phyloP scores from a whole-genome alignment of 1,140 invertebrate species.

The Ladona fulva region DNA sequence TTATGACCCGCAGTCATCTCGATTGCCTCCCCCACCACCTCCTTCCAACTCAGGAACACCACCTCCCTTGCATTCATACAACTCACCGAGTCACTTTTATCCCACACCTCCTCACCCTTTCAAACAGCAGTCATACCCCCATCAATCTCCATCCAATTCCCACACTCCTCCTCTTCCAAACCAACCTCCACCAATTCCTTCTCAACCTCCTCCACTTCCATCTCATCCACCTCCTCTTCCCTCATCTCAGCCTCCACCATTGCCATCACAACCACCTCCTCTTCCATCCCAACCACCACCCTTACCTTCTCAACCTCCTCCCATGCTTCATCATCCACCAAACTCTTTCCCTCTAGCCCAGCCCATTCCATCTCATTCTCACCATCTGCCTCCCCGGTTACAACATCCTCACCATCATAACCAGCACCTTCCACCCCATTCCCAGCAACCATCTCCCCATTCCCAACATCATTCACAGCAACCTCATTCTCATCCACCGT shows the following conservation, averaged over 20 bases:
- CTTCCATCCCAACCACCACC: neutral
- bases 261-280: neutral
- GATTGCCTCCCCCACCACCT: neutral
- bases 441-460: neutral
- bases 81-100: constrained; percentile 16
- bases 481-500: neutral
- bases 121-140: neutral
- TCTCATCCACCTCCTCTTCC: constrained; percentile 11
- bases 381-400: neutral
- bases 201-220: neutral
- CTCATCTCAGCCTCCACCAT: neutral
- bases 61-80: neutral
- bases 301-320: neutral
- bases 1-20: neutral
- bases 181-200: neutral
- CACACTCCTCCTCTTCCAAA: neutral
- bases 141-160: neutral
- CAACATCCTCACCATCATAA: neutral
- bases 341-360: neutral
- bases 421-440: neutral
- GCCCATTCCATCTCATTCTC: neutral
- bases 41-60: neutral
- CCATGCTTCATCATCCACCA: neutral
- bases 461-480: neutral
- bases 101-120: neutral